Evolutionary conservation across 2,888 invertebrate species (phyloP), one percentile per base, ranked within the genome.

Genomic region (Drosophila fungiperda): DNA sequence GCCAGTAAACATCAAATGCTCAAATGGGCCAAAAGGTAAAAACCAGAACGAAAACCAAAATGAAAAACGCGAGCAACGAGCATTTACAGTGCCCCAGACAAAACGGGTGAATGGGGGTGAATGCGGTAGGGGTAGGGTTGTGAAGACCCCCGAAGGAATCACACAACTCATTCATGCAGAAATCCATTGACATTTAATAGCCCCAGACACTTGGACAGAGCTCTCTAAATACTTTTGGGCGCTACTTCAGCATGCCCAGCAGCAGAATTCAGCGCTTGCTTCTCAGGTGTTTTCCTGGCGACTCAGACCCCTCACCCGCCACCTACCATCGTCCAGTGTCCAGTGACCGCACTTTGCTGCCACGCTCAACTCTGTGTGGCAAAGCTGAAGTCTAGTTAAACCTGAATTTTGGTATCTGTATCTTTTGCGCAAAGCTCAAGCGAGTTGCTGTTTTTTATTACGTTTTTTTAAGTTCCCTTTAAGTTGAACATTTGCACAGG

Each of bases 171-270:
- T 85, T 90, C 90, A 90, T 80, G 91, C 91, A 82, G 83, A 90
- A 90, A 90, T 91, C 90, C 91, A 90, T 91, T 90, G 90, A 90
- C 90, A 91, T 88, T 90, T 90, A 90, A 91, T 88, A 89, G 90
- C 76, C 68, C 62, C 54, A 53, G 52, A 62, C 59, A 57, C 52
- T 55, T 57, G 38, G 60, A 60, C 60, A 68, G 64, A 64, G 67
- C 67, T 61, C 73, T 72, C 78, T 80, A 77, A 78, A 78, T 78
- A 80, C 78, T 59, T 62, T 59, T 54, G 58, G 62, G 57, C 53
- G 45, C 52, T 53, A 38, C 62, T 29, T 64, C 23, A 42, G 53
- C 67, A 58, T 60, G 57, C 48, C 66, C 78, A 50, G 52, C 52
- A 23, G 36, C 45, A 38, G 32, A 66, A 50, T 61, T 49, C 66